Conservation (phyloP, 1,140 invertebrate genomes). For the Matsumurasca onukii region DNA sequence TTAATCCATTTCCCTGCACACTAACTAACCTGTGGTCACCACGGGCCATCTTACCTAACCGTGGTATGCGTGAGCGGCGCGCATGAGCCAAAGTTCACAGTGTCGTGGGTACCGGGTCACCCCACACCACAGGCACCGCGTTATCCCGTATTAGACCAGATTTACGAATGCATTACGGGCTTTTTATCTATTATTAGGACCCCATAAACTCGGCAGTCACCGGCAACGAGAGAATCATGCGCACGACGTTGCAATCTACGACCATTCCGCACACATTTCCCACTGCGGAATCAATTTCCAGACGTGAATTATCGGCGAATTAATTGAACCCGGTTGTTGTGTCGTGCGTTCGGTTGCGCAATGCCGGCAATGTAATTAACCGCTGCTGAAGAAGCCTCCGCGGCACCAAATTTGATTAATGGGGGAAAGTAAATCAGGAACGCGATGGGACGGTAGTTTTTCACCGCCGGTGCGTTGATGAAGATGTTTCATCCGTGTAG, state of each 20-base stretch:
- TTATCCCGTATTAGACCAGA: constrained; percentile 1
- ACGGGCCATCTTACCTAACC: too few relatives aligned
- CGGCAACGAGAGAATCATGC: neutral
- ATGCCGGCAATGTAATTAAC: neutral
- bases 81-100: too few relatives aligned
- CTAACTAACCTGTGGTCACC: too few relatives aligned
- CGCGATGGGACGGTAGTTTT: neutral
- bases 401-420: constrained; percentile 19
- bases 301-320: constrained; percentile 1
- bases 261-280: neutral
- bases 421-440: constrained; percentile 17
- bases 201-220: neutral
- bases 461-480: neutral
- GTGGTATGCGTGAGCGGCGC: too few relatives aligned
- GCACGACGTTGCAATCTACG: neutral
- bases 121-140: too few relatives aligned
- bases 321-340: neutral
- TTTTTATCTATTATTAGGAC: constrained; percentile 24
- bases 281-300: constrained; percentile 2
- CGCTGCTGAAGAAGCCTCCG: neutral
- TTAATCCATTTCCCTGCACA: too few relatives aligned
- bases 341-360: neutral
- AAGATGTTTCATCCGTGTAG: constrained; percentile 12
- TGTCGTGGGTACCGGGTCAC: too few relatives aligned
- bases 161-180: constrained; percentile 14